These are phyloP conservation scores for Anoplius nigerrimus DNA, from an alignment of 2,888 invertebrate species.

Conservation along the genomic window DNA sequence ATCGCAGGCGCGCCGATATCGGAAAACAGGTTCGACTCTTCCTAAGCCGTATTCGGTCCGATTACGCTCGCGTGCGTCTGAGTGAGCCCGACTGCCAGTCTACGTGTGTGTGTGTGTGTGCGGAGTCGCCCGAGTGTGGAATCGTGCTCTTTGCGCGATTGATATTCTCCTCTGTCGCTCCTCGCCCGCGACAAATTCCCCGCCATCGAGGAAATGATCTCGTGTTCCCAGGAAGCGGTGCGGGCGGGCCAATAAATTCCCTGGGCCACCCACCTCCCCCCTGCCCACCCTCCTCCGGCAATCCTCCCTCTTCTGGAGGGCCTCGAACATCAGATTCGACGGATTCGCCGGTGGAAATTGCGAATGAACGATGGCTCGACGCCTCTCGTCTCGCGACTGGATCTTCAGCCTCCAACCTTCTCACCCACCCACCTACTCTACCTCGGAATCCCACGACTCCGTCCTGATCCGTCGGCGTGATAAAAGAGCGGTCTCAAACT, in stretches of 20 bases:
- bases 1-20: not conserved
- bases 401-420: constrained; percentile 12
- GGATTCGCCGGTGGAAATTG: constrained; percentile 42
- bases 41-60: not conserved
- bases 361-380: constrained; percentile 44
- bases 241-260: constrained; percentile 51
- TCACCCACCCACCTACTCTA: not conserved
- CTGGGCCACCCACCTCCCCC: constrained; percentile 14
- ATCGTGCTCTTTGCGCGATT: constrained; percentile 44
- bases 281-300: too few species aligned
- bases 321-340: constrained; percentile 43
- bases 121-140: constrained; percentile 24
- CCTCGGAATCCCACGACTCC: too few species aligned
- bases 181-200: constrained; percentile 50
- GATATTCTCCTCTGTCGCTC: constrained; percentile 43
- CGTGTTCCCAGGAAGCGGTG: constrained; percentile 31
- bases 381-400: not conserved
- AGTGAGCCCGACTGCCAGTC: too few species aligned
- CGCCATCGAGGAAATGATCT: constrained; percentile 52
- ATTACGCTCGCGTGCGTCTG: not conserved
- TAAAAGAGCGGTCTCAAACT: too few species aligned
- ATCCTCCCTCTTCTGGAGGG: constrained; percentile 23
- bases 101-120: too few species aligned
- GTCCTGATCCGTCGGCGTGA: too few species aligned
- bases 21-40: constrained; percentile 16